phyloP scores from a whole-genome alignment of 2,113 vertebrate species.

The Actenoides hombroni region DNA sequence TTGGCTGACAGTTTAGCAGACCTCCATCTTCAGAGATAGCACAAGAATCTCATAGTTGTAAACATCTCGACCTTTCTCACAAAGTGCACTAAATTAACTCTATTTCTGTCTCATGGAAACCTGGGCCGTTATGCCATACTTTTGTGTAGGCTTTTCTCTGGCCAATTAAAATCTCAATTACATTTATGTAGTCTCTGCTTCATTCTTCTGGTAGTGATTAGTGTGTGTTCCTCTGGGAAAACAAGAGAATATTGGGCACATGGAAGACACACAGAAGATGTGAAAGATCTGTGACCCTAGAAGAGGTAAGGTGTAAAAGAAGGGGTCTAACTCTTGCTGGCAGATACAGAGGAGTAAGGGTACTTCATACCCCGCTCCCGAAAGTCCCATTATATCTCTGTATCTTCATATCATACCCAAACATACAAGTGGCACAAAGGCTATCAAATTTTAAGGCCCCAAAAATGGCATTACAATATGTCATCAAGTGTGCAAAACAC shows the following conservation, averaged over 20 bases:
- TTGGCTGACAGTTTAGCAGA: too few relatives aligned
- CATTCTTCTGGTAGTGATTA: neutral
- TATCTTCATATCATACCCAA: neutral
- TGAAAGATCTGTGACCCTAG: neutral
- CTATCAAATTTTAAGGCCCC: neutral
- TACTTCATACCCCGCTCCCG: neutral
- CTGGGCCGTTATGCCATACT: too few relatives aligned
- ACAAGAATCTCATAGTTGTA: too few relatives aligned
- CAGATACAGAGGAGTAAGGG: neutral
- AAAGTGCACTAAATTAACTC: too few relatives aligned
- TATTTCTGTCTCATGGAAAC: too few relatives aligned
- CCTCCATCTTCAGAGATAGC: too few relatives aligned
- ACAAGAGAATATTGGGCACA: neutral
- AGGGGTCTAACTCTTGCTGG: neutral
- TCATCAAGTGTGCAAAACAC: neutral
- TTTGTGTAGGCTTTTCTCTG: neutral
- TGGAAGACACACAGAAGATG: neutral
- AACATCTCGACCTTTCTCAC: too few relatives aligned
- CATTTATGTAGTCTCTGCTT: neutral
- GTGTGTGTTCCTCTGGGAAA: neutral
- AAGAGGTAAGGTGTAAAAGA: neutral
- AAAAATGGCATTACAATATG: neutral
- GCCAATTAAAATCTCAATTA: neutral
- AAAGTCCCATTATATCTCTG: rapidly evolving
- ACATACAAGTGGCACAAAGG: neutral